These are phyloP conservation scores for Noctua pronuba DNA, from an alignment of 2,888 invertebrate genomes.

Conservation along the genomic window DNA sequence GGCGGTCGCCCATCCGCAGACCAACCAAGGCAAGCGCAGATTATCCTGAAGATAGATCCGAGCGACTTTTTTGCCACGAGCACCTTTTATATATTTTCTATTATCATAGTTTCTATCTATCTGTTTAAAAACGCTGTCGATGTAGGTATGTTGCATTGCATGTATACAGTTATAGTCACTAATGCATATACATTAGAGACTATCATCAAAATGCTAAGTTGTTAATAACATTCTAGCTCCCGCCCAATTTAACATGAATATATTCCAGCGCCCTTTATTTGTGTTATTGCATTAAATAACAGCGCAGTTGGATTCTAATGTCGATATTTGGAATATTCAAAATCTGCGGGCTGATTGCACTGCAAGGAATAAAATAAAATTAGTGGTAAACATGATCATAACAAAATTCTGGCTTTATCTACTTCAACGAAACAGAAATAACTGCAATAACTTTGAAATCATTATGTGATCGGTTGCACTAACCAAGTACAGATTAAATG, in stretches of 20 bases:
- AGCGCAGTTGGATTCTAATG: constrained; percentile 21
- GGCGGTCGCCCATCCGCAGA: no score
- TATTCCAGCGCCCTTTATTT: constrained; percentile 7
- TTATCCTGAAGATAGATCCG: no score
- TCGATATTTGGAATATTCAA: constrained; percentile 15
- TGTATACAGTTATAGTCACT: not conserved
- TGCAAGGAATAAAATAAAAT: not conserved
- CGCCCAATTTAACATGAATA: constrained; percentile 17
- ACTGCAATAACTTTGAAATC: not conserved
- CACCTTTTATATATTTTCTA: no score
- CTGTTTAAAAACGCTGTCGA: not conserved
- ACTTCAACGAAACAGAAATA: not conserved
- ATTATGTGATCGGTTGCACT: not conserved
- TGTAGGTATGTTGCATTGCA: not conserved
- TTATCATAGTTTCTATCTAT: not conserved
- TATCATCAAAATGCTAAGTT: constrained; percentile 38
- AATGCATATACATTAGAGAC: constrained; percentile 14
- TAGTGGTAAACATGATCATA: not conserved
- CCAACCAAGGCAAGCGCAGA: no score
- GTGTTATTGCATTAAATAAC: constrained; percentile 23
- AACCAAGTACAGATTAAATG: not conserved
- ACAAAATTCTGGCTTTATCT: not conserved
- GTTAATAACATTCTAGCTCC: constrained; percentile 16
- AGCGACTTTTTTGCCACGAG: no score
- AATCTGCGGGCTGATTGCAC: not conserved